These are phyloP conservation scores for Glossophaga mutica DNA, from an alignment of 2,797 vertebrate species.

Conservation along the genomic window DNA sequence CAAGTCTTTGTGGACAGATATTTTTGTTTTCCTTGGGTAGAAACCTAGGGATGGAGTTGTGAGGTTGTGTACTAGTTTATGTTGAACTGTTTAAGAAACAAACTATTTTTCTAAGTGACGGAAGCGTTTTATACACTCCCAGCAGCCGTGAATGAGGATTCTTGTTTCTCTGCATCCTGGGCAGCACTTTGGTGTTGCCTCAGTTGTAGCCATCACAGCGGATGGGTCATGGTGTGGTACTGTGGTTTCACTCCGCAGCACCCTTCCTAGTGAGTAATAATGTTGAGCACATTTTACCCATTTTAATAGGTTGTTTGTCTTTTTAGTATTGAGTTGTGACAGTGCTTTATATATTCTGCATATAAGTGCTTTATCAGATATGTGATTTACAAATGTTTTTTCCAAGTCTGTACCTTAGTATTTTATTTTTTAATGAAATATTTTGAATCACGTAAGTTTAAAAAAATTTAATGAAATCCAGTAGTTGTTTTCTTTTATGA, in stretches of 20 bases:
- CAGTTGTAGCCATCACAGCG: background rate
- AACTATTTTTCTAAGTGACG: background rate
- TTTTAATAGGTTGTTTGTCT: background rate
- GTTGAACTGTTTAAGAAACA: background rate
- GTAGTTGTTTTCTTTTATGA: background rate
- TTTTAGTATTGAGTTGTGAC: background rate
- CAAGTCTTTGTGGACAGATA: background rate
- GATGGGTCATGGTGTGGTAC: background rate
- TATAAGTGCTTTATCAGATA: background rate
- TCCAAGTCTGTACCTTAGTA: background rate
- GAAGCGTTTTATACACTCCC: background rate
- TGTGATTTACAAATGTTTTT: background rate
- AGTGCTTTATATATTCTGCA: background rate
- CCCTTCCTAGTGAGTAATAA: background rate
- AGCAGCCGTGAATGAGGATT: background rate
- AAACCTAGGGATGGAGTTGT: background rate
- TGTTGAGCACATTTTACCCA: background rate
- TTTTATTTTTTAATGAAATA: slow-evolving; percentile 2
- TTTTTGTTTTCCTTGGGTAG: slow-evolving; percentile 14
- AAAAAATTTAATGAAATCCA: background rate
- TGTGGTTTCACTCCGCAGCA: background rate
- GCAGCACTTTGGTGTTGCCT: background rate
- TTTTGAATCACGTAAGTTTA: background rate
- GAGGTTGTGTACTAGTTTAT: background rate
- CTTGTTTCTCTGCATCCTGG: background rate